Conservation (phyloP, 1,140 invertebrate genomes). For the Drosophila dunni region DNA sequence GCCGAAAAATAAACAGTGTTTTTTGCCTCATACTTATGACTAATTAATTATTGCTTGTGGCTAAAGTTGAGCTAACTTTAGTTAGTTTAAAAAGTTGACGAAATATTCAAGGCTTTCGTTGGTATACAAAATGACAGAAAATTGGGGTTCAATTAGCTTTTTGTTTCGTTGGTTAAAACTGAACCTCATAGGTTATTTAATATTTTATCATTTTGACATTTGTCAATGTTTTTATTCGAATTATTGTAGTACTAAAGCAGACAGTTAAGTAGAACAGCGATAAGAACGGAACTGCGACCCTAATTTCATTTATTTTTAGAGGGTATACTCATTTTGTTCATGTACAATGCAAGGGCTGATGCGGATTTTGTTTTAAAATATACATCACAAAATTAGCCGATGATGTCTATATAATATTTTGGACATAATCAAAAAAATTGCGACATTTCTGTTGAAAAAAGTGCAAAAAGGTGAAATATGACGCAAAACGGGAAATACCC, state of each 20-base stretch:
- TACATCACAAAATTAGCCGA: no score
- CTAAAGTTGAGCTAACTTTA: no score
- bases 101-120: no score
- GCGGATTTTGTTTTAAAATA: background rate
- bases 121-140: no score
- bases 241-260: background rate
- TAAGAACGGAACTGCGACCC: background rate
- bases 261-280: conserved; percentile 1
- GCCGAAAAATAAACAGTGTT: no score
- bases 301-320: background rate
- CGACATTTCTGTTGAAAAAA: background rate
- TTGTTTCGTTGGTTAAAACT: no score
- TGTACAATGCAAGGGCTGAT: background rate
- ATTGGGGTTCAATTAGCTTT: no score
- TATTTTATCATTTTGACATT: background rate
- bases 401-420: background rate
- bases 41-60: no score
- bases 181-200: no score
- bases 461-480: background rate
- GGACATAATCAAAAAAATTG: background rate
- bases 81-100: no score
- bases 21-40: no score
- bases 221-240: background rate
- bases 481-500: background rate
- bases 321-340: background rate